phyloP scores from a whole-genome alignment of 2,113 vertebrate genomes.

The Sporophila hypoxantha region DNA sequence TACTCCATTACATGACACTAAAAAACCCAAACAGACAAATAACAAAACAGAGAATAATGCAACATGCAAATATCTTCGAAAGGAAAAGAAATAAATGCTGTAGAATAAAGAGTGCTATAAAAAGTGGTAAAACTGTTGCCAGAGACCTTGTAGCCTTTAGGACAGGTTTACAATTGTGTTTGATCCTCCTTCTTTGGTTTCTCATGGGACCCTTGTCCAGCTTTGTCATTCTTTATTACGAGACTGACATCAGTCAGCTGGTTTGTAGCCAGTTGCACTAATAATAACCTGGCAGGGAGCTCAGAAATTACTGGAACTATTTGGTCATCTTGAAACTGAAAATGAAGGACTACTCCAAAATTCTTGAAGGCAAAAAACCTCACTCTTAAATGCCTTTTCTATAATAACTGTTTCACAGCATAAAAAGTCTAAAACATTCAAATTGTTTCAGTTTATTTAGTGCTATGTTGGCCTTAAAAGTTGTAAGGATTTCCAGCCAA shows the following conservation, averaged over 20 bases:
- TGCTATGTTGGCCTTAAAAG: neutral
- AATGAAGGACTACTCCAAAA: conserved; percentile 22
- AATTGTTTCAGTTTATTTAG: neutral
- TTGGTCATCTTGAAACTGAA: conserved; percentile 47
- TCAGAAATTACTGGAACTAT: conserved; percentile 60
- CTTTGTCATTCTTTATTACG: conserved; percentile 40
- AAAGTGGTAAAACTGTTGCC: neutral
- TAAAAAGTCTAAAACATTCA: neutral
- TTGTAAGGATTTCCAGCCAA: neutral
- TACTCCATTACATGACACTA: neutral
- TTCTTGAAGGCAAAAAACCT: conserved; percentile 9
- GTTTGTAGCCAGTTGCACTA: conserved; percentile 29
- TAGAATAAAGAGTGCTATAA: neutral
- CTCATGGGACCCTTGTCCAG: neutral
- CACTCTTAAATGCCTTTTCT: neutral
- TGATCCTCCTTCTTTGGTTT: conserved; percentile 6
- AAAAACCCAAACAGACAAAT: neutral
- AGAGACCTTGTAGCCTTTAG: neutral
- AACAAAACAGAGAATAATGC: neutral
- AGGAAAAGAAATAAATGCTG: neutral
- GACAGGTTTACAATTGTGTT: neutral
- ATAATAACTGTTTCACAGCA: neutral
- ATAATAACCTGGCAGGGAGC: conserved; percentile 56
- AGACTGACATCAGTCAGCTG: conserved; percentile 60
- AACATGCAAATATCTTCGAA: neutral